Percentiles rank a stretch among this genome's conserved stretches.
phyloP scores from a whole-genome alignment of 2,888 invertebrate species.

The Pristionchus entomophagus region DNA sequence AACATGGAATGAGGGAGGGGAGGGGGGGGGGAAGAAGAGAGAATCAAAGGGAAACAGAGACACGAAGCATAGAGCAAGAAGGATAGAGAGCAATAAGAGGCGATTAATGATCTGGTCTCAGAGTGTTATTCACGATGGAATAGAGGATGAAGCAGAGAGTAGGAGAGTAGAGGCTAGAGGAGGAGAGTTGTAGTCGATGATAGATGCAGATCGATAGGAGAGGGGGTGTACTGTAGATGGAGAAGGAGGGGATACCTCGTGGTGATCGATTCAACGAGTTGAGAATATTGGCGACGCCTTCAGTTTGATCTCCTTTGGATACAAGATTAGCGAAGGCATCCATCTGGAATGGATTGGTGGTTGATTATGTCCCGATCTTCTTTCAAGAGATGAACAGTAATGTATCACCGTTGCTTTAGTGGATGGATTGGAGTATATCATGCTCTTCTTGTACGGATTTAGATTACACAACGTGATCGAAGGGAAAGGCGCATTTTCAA shows the following conservation, averaged over 20 bases:
- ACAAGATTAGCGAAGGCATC: slow-evolving; percentile 68
- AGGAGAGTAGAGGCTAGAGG: background rate
- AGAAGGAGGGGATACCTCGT: slow-evolving; percentile 10
- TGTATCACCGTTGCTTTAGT: slow-evolving; percentile 69
- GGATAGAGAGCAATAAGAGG: slow-evolving; percentile 34
- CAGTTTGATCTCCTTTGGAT: slow-evolving; percentile 64
- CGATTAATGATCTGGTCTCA: slow-evolving; percentile 33
- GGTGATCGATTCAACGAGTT: slow-evolving; percentile 48
- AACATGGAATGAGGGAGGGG: background rate
- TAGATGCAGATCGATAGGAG: background rate
- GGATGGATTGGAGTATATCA: slow-evolving; percentile 67
- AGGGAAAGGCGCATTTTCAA: slow-evolving; percentile 75
- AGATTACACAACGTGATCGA: slow-evolving; percentile 75
- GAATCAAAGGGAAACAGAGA: background rate
- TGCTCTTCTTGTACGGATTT: slow-evolving; percentile 74
- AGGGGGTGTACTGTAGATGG: background rate
- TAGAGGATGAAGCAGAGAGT: background rate
- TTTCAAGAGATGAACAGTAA: background rate
- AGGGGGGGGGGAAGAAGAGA: background rate
- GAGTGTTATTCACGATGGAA: slow-evolving; percentile 36
- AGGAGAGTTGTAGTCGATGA: background rate
- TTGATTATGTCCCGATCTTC: background rate
- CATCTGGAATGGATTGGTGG: slow-evolving; percentile 59
- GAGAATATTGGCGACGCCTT: slow-evolving; percentile 66
- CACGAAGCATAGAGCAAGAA: slow-evolving; percentile 39